Evolutionary conservation across 2,113 vertebrate species (phyloP).

Genomic region (Columba janthina): DNA sequence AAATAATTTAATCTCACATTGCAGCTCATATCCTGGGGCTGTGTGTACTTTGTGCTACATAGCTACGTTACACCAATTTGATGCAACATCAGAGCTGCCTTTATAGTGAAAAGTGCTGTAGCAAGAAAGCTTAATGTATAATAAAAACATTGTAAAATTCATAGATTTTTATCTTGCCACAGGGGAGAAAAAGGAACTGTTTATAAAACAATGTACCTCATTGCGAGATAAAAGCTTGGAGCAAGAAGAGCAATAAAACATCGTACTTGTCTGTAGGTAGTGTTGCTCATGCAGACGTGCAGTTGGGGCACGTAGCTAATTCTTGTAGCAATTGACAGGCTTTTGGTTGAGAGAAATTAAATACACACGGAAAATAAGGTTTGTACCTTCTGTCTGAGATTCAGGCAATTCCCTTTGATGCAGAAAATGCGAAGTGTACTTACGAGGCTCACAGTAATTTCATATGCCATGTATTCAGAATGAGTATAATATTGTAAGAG

Average conservation of each 20-base stretch:
- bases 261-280: neutral
- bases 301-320: neutral
- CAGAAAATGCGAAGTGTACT: neutral
- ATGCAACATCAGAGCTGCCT: neutral
- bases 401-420: neutral
- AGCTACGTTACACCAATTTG: neutral
- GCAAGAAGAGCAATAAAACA: neutral
- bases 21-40: neutral
- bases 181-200: neutral
- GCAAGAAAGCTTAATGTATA: neutral
- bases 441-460: neutral
- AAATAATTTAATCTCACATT: neutral
- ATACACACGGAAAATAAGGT: neutral
- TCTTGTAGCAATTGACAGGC: neutral
- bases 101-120: neutral
- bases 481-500: neutral
- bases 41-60: neutral
- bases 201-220: neutral
- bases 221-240: neutral
- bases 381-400: neutral
- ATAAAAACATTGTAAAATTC: neutral
- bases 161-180: constrained; percentile 8
- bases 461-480: neutral
- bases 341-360: neutral
- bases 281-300: neutral